Conservation (phyloP, 2,888 invertebrate species). For the Phalera bucephala region DNA sequence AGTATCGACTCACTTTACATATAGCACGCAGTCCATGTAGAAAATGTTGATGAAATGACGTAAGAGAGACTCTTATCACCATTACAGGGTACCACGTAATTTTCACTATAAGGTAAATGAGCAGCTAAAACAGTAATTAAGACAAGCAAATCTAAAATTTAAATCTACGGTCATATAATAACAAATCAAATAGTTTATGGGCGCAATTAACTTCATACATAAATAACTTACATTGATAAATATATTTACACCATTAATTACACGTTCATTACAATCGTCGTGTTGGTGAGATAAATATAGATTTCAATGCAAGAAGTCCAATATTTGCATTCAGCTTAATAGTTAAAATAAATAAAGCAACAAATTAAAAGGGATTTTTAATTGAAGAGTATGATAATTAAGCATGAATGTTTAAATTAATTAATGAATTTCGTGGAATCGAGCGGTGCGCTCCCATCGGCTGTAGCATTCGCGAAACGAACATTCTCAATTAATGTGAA, state of each 20-base stretch:
- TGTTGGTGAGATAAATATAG: slow-evolving; percentile 32
- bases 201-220: too few species aligned
- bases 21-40: too few species aligned
- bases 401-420: slow-evolving; percentile 80
- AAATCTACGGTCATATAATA: too few species aligned
- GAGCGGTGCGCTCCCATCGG: slow-evolving; percentile 36
- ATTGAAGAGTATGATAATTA: slow-evolving; percentile 79
- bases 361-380: slow-evolving; percentile 72
- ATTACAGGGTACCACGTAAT: too few species aligned
- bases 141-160: too few species aligned
- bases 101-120: too few species aligned
- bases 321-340: slow-evolving; percentile 52
- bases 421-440: slow-evolving; percentile 71
- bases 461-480: slow-evolving; percentile 58
- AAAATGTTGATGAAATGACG: too few species aligned
- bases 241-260: slow-evolving; percentile 44
- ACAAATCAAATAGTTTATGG: too few species aligned
- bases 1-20: too few species aligned
- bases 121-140: too few species aligned
- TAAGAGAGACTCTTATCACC: too few species aligned
- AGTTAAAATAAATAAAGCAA: slow-evolving; percentile 65
- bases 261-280: slow-evolving; percentile 35
- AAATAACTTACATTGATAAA: too few species aligned
- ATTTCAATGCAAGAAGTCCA: slow-evolving; percentile 40
- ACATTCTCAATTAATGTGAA: slow-evolving; percentile 71